Evolutionary conservation across 2,797 vertebrate species (phyloP).

Genomic region (Microctenopoma lineatum): DNA sequence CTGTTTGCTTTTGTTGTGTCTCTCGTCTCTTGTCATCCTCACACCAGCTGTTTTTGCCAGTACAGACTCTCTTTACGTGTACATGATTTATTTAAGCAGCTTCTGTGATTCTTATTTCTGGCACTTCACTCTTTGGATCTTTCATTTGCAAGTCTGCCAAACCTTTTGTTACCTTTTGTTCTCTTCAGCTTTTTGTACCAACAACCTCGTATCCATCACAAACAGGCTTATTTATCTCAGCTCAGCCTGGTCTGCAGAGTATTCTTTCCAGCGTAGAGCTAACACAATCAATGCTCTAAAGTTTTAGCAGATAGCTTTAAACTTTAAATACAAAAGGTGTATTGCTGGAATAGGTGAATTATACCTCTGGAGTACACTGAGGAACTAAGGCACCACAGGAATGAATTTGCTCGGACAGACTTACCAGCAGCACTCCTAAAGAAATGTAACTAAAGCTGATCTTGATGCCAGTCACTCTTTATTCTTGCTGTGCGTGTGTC

Average conservation of each 20-base stretch:
- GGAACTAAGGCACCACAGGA: slow-evolving; percentile 9
- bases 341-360: slow-evolving; percentile 14
- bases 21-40: slow-evolving; percentile 13
- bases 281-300: slow-evolving; percentile 15
- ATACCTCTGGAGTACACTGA: slow-evolving; percentile 11
- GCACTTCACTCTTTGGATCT: slow-evolving; percentile 1
- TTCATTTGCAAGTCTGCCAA: slow-evolving; percentile 28
- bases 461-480: slow-evolving; percentile 27
- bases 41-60: slow-evolving; percentile 10
- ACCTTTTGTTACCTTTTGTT: slow-evolving; percentile 30
- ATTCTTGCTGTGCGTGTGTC: not conserved
- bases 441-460: slow-evolving; percentile 37
- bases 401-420: slow-evolving; percentile 35
- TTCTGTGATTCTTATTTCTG: slow-evolving; percentile 36
- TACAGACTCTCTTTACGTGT: slow-evolving; percentile 13
- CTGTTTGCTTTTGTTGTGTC: slow-evolving; percentile 3
- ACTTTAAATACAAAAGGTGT: slow-evolving; percentile 17
- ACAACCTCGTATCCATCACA: slow-evolving; percentile 19
- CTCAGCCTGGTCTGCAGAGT: slow-evolving; percentile 19
- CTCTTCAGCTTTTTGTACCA: slow-evolving; percentile 9
- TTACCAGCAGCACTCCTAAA: slow-evolving; percentile 27
- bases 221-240: slow-evolving; percentile 14
- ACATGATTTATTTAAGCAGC: slow-evolving; percentile 18
- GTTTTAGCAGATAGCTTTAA: slow-evolving; percentile 16
- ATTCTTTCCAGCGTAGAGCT: slow-evolving; percentile 1